Conservation (phyloP, 2,113 vertebrate species). For the Acanthisitta chloris region DNA sequence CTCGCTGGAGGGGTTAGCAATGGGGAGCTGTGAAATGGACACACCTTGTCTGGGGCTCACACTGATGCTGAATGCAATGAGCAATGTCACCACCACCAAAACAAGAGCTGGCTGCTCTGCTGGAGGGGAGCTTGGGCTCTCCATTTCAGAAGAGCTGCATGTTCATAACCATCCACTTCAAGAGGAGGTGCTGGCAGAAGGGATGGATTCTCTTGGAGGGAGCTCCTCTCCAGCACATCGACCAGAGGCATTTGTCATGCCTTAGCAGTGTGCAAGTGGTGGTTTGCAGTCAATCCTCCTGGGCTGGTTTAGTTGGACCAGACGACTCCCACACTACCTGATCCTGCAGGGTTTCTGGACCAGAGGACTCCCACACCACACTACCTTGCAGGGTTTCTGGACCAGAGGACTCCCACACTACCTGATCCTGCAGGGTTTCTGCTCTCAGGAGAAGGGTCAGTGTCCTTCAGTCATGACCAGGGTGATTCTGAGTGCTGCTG, state of each 20-base stretch:
- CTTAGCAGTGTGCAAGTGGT: background rate
- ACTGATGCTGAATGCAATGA: rapidly evolving
- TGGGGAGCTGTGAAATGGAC: background rate
- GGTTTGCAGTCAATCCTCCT: background rate
- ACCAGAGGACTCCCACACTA: rapidly evolving
- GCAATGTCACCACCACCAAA: no score
- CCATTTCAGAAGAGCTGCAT: background rate
- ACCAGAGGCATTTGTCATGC: no score
- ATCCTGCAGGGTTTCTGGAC: background rate
- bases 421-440: background rate
- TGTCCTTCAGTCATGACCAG: background rate
- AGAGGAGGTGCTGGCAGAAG: background rate
- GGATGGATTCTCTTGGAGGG: background rate
- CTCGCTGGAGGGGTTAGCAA: background rate
- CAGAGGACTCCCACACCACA: no score
- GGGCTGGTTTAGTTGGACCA: background rate
- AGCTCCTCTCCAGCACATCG: background rate
- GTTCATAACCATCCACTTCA: no score
- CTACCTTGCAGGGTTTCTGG: no score
- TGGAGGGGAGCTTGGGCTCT: background rate
- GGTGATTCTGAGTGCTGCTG: background rate
- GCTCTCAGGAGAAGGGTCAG: background rate
- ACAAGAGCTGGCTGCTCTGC: background rate
- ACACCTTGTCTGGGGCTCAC: background rate
- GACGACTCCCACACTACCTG: background rate